Evolutionary conservation across 2,113 vertebrate species (phyloP).

Genomic region (Holacanthus passer): DNA sequence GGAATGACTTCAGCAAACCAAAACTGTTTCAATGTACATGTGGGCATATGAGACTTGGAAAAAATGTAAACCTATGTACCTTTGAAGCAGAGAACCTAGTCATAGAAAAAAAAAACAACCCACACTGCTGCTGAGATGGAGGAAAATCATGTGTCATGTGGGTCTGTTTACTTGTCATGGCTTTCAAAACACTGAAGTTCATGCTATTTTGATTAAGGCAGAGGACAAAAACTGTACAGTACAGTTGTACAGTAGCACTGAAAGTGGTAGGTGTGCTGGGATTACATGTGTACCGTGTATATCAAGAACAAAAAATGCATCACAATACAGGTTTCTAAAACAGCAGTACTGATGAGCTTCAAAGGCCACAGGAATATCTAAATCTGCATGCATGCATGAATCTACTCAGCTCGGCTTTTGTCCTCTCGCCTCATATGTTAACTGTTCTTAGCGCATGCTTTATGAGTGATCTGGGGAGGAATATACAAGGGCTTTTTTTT

Average conservation of each 20-base stretch:
- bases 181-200: conserved; percentile 36
- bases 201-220: conserved; percentile 40
- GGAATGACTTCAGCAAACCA: too few relatives aligned
- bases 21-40: too few relatives aligned
- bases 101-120: background rate
- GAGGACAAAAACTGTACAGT: conserved; percentile 9
- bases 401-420: conserved; percentile 56
- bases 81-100: background rate
- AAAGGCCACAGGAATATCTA: conserved; percentile 46
- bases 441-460: conserved; percentile 71
- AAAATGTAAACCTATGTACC: too few relatives aligned
- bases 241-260: background rate
- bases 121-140: background rate
- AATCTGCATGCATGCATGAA: conserved; percentile 51
- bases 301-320: conserved; percentile 37
- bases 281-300: background rate
- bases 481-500: conserved; percentile 84
- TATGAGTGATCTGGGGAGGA: conserved; percentile 79
- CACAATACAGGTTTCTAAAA: conserved; percentile 36
- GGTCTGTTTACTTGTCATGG: conserved; percentile 3
- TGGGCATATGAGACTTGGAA: too few relatives aligned
- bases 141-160: background rate
- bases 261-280: conserved; percentile 9
- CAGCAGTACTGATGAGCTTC: conserved; percentile 21
- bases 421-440: conserved; percentile 64